Conservation (phyloP, 2,797 vertebrate species). For the Onychomys arenicola region DNA sequence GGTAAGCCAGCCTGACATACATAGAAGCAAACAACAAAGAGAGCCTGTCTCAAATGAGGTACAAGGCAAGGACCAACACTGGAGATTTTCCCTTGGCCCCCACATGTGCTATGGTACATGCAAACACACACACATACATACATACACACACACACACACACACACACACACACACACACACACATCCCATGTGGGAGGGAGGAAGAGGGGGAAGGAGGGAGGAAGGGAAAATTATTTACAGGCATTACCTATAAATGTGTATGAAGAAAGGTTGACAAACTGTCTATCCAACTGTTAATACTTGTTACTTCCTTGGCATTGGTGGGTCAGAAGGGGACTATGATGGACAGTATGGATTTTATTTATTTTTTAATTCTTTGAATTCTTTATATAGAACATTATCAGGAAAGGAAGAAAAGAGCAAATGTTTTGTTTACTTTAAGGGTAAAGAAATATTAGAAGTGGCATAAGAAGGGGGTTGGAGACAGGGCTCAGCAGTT, state of each 20-base stretch:
- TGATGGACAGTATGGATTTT: background rate
- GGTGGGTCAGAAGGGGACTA: background rate
- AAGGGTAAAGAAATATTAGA: conserved; percentile 10
- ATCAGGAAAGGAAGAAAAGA: background rate
- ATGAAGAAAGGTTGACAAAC: background rate
- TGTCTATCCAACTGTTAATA: background rate
- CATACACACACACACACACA: too few relatives aligned
- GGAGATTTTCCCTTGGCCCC: background rate
- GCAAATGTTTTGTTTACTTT: background rate
- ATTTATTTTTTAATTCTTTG: conserved; percentile 30
- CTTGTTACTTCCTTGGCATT: background rate
- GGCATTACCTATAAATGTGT: background rate
- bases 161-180: background rate
- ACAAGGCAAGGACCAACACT: background rate
- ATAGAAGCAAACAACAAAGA: background rate
- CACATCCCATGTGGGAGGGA: background rate
- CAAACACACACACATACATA: too few relatives aligned
- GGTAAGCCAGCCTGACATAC: background rate
- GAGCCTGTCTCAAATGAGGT: background rate
- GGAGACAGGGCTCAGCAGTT: background rate
- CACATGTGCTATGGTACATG: background rate
- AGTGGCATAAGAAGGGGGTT: background rate
- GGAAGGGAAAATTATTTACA: background rate
- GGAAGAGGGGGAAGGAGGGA: background rate
- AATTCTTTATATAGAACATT: conserved; percentile 2